These are phyloP conservation scores for Hepsetus odoe DNA, from an alignment of 2,113 vertebrate genomes.

Conservation along the genomic window DNA sequence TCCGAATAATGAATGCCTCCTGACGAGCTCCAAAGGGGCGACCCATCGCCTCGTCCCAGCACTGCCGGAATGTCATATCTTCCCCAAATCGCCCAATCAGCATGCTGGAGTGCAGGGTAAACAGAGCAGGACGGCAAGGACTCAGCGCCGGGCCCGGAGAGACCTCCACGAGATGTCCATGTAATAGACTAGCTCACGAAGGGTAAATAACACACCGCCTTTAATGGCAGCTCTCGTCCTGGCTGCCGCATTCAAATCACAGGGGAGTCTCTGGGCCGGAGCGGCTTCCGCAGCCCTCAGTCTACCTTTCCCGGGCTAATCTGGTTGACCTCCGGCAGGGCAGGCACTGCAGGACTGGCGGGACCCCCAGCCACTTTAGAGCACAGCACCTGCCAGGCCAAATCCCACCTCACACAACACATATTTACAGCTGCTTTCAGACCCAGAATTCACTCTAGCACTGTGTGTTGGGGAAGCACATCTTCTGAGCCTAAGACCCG, in stretches of 20 bases:
- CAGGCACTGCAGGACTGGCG: conserved; percentile 47
- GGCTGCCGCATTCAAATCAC: conserved; percentile 74
- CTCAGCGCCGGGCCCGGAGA: conserved; percentile 53
- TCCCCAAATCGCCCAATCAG: conserved; percentile 79
- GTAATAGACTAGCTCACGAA: conserved; percentile 81
- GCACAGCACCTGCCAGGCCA: neutral
- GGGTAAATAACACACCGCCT: conserved; percentile 75
- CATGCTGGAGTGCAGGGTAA: conserved; percentile 78
- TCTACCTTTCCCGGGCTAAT: conserved; percentile 57
- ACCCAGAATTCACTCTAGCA: too few relatives aligned
- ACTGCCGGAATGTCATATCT: conserved; percentile 78
- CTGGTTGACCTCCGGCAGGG: conserved; percentile 59
- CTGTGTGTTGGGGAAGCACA: neutral
- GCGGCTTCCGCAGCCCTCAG: conserved; percentile 35
- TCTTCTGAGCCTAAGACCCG: neutral
- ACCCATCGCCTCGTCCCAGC: conserved; percentile 66
- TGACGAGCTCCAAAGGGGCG: conserved; percentile 71
- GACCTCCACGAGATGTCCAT: conserved; percentile 74
- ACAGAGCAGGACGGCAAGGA: conserved; percentile 63
- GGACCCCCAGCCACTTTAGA: neutral
- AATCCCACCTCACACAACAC: conserved; percentile 31
- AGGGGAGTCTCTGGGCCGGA: conserved; percentile 33
- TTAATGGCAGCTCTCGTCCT: conserved; percentile 67
- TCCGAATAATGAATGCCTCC: conserved; percentile 78
- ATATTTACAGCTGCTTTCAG: neutral